Conservation (phyloP, 2,113 vertebrate species). For the Cinclus mexicanus region DNA sequence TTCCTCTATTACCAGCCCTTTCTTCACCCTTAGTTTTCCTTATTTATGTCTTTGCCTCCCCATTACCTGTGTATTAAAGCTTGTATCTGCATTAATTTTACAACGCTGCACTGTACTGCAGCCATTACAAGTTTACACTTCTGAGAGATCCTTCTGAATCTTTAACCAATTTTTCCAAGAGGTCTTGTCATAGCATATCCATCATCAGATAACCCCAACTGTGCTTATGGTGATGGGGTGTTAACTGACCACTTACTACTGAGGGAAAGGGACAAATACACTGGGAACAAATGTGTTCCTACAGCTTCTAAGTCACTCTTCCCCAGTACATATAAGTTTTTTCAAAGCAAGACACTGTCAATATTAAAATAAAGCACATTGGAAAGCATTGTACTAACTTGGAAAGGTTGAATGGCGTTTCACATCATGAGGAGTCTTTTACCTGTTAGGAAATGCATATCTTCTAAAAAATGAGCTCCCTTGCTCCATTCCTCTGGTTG, state of each 20-base stretch:
- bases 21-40: slow-evolving; percentile 36
- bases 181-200: neutral
- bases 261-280: neutral
- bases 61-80: slow-evolving; percentile 47
- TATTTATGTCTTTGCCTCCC: slow-evolving; percentile 60
- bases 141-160: neutral
- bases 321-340: neutral
- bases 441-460: neutral
- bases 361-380: neutral
- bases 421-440: neutral
- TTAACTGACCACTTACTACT: neutral
- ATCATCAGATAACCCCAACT: neutral
- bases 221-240: accelerated
- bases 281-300: neutral
- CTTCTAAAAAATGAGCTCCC: neutral
- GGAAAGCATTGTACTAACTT: neutral
- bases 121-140: slow-evolving; percentile 42
- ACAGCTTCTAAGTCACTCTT: neutral
- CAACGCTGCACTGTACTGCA: slow-evolving; percentile 30
- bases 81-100: slow-evolving; percentile 62
- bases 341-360: neutral
- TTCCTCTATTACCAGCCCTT: slow-evolving; percentile 33
- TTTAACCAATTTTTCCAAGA: slow-evolving; percentile 28
- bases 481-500: neutral
- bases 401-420: neutral